Base-by-base conservation (phyloP, 2,113 vertebrate species). In the Podarcis raffonei region DNA sequence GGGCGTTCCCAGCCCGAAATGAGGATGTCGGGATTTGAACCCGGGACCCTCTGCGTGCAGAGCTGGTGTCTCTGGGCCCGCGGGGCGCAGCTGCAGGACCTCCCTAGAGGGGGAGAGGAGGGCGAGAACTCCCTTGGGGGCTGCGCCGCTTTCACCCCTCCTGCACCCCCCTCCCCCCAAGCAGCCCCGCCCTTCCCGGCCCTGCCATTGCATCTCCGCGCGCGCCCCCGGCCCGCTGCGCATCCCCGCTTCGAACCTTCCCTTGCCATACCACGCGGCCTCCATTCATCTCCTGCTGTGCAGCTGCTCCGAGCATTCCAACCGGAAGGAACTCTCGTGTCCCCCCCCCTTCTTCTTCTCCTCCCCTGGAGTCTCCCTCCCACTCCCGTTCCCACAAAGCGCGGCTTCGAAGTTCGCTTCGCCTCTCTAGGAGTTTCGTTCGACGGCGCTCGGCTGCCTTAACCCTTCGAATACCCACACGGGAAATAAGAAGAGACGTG, bases 241-340 rank as follows among this genome's bases (percentile, higher is more conserved):
- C 72, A 20, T 27, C 18, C 75, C 57, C 57, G 15, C 74, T 27
- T 66, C 30, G 27, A 1, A 0, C 3, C 32, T 4, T 3, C 23
- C 48, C 3, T 2, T 4, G 13, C 35, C 68, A 72, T 42, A 82
- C 80, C 87, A 83, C 68, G 87, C 79, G 86, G 68, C 86, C 86
- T 35, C 86, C 86, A 81, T 81, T 81, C 86, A 74, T 72, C 78
- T 62, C 68, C 66, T 23, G 79, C 79, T 16, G 35, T 23, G 80
- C 87, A 83, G 87, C 69, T 3, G 87, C 87, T 48, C 16, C 18
- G 69, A n/a, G 3, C 35, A 42, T 39, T 74, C 57, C 71, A 83
- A 88, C 87, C 87, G 87, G 80, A 88, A 88, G 71, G 30, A 76
- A 65, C 80, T 30, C 68, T 59, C 22, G 35, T 65, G 42, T 27